Evolutionary conservation across 92 coral and sea anemone genomes (phyloP), one percentile per base, ranked within the genome.

Genomic region (Zoanthus sociatus): DNA sequence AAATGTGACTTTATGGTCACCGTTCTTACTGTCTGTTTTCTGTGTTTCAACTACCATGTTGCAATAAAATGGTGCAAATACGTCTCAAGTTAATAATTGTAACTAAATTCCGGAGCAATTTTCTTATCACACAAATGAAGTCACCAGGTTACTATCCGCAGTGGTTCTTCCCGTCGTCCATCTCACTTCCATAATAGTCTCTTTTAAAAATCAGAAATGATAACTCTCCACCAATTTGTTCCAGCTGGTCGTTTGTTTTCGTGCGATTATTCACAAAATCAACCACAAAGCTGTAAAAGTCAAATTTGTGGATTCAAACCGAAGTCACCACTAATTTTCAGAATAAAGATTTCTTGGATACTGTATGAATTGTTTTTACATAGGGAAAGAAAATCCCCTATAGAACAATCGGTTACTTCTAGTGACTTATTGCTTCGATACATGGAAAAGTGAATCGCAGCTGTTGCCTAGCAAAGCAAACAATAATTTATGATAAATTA

Each of bases 1-100:
- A 42, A 97, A 95, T 9, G 99, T 97, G 44, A 97, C 98, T 89
- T 79, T 95, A 77, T 97, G 99, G 61, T 95, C 95, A 30, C 96
- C 98, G 69, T 87, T 84, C n/a, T 90, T 85, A 21, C 83, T 83
- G 54, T 66, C 71, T 69, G 77, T 76, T 56, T 66, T 71, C 77
- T 87, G 89, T 73, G 54, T 90, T 31, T 73, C 92, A 10, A 77
- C 64, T 53, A 81, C 88, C 92, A 92, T 89, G 63, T 47, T 75
- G 33, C 75, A 81, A 81, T 81, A 42, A 33, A 32, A 18, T 31
- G 75, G 67, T 51, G 45, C 53, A 46, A 76, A 45, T 79, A 71
- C 45, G 10, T 9, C 46, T 54, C 45, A 73, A 64, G 48, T 82
- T 32, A 17, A 10, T 14, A 21, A 17, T 17, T 63, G 21, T 17